Evolutionary conservation across 2,113 vertebrate genomes (phyloP).

Genomic region (Notothenia coriiceps): DNA sequence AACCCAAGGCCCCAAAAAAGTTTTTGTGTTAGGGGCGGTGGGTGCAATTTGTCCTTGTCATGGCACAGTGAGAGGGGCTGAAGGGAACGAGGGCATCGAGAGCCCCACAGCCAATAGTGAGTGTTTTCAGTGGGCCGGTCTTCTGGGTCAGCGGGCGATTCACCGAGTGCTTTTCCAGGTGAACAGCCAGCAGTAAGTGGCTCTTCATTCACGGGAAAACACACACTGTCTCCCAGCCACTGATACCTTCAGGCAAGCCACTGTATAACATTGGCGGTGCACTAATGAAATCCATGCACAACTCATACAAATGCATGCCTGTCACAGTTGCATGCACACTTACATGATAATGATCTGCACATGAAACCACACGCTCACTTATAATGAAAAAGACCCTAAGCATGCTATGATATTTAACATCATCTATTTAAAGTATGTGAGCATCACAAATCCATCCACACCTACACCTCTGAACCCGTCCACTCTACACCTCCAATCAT

Average conservation of each 20-base stretch:
- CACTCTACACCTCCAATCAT: slow-evolving; percentile 37
- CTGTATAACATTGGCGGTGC: slow-evolving; percentile 25
- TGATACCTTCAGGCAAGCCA: slow-evolving; percentile 53
- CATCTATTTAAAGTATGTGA: slow-evolving; percentile 32
- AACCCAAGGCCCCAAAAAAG: slow-evolving; percentile 46
- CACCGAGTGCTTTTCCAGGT: slow-evolving; percentile 78
- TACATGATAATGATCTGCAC: slow-evolving; percentile 62
- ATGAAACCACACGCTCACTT: slow-evolving; percentile 47
- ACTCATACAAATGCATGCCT: slow-evolving; percentile 50
- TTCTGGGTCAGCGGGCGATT: slow-evolving; percentile 81
- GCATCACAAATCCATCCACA: slow-evolving; percentile 19
- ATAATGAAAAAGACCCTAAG: slow-evolving; percentile 46
- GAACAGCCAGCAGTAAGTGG: slow-evolving; percentile 74
- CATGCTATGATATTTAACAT: slow-evolving; percentile 37
- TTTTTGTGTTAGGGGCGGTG: slow-evolving; percentile 74
- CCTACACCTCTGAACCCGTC: slow-evolving; percentile 28
- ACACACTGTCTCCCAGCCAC: slow-evolving; percentile 38
- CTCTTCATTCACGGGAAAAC: slow-evolving; percentile 80
- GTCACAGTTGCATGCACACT: slow-evolving; percentile 54
- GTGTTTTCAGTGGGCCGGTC: slow-evolving; percentile 66
- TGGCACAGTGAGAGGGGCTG: slow-evolving; percentile 66
- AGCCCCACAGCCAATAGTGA: slow-evolving; percentile 70
- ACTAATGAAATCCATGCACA: slow-evolving; percentile 64
- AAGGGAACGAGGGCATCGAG: slow-evolving; percentile 59
- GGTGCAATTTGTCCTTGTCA: slow-evolving; percentile 84